Evolutionary conservation across 2,113 vertebrate species (phyloP).

Genomic region (Mellivora capensis): DNA sequence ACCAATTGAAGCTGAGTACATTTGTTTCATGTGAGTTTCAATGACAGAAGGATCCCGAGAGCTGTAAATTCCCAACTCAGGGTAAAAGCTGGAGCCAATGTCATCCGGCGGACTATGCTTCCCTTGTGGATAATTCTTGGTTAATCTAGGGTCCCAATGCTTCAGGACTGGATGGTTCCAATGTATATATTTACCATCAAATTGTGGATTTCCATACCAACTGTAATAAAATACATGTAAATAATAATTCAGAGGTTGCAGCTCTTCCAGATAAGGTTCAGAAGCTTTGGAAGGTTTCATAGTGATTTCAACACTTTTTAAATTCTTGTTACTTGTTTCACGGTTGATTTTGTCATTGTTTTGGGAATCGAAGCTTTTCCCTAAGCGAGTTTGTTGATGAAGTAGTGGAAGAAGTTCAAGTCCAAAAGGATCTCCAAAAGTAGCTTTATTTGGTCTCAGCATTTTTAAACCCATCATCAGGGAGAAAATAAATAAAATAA

Average conservation of each 20-base stretch:
- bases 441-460: constrained; percentile 86
- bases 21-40: constrained; percentile 95
- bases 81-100: constrained; percentile 95
- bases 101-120: constrained; percentile 94
- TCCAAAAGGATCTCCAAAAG: constrained; percentile 83
- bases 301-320: constrained; percentile 59
- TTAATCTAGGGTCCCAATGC: constrained; percentile 95
- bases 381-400: constrained; percentile 72
- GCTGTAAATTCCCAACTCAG: constrained; percentile 94
- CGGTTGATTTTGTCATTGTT: constrained; percentile 72
- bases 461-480: constrained; percentile 91
- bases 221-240: constrained; percentile 95
- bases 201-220: constrained; percentile 95
- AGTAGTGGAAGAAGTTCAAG: constrained; percentile 83
- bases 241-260: constrained; percentile 92
- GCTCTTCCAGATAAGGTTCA: constrained; percentile 77
- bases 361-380: constrained; percentile 58
- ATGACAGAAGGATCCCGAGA: constrained; percentile 93
- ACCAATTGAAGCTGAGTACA: constrained; percentile 93
- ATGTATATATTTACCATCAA: constrained; percentile 96
- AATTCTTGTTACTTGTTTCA: constrained; percentile 62
- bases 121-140: constrained; percentile 89
- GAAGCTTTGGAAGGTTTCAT: constrained; percentile 75
- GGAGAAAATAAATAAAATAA: constrained; percentile 89
- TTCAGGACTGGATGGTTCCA: constrained; percentile 94